A percentile compares a stretch with the other conserved stretches of the same genome.
phyloP scores from a whole-genome alignment of 2,113 vertebrate genomes.

The Saimiri boliviensis region DNA sequence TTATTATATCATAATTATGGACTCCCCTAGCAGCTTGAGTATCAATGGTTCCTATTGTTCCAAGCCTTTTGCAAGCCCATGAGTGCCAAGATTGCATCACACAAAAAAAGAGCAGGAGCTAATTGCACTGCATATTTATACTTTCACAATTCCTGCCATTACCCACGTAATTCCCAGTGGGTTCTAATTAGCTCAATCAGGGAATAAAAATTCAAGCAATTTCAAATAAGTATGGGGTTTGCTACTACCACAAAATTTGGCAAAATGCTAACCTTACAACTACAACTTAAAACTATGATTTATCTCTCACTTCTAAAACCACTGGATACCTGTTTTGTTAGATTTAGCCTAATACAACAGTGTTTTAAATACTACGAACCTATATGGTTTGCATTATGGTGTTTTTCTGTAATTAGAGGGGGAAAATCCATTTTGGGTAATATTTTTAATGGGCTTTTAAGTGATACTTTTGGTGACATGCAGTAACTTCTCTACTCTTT shows the following conservation, averaged over 20 bases:
- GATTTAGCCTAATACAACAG: conserved; percentile 43
- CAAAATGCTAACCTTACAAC: conserved; percentile 65
- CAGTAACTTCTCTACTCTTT: conserved; percentile 33
- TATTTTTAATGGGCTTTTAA: conserved; percentile 50
- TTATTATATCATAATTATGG: conserved; percentile 73
- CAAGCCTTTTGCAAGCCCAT: conserved; percentile 45
- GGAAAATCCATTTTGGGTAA: conserved; percentile 50
- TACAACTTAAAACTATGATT: conserved; percentile 12
- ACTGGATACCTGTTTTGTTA: neutral
- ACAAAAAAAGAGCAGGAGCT: conserved; percentile 59
- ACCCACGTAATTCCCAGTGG: conserved; percentile 70
- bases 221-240: conserved; percentile 66
- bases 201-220: conserved; percentile 69
- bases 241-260: conserved; percentile 62
- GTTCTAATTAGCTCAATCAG: conserved; percentile 77
- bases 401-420: conserved; percentile 36
- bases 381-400: neutral
- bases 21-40: conserved; percentile 51
- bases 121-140: conserved; percentile 79
- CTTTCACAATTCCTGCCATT: conserved; percentile 63
- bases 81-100: conserved; percentile 53
- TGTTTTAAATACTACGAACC: conserved; percentile 58
- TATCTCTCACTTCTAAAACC: conserved; percentile 54
- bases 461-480: conserved; percentile 29
- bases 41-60: conserved; percentile 72